These are phyloP conservation scores for Genyomyrus donnyi DNA, from an alignment of 2,113 vertebrate species.

Conservation along the genomic window DNA sequence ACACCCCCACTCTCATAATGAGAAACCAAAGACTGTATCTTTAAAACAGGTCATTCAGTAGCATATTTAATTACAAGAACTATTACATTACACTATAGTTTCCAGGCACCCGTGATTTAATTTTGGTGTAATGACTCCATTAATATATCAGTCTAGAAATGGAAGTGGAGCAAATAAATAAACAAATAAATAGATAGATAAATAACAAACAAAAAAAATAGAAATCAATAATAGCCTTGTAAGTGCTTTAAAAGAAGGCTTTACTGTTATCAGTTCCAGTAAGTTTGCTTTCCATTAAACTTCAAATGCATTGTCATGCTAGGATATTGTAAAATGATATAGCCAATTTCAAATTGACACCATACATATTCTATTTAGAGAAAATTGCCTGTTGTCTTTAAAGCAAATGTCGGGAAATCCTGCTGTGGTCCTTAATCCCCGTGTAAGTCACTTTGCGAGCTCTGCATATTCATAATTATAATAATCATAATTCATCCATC, in stretches of 20 bases:
- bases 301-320: background rate
- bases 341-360: background rate
- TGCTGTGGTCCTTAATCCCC: background rate
- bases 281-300: slow-evolving; percentile 1
- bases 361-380: background rate
- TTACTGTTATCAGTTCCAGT: slow-evolving; percentile 5
- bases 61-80: background rate
- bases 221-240: slow-evolving; percentile 6
- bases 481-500: background rate
- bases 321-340: background rate
- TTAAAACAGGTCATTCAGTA: background rate
- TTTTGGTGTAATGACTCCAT: slow-evolving; percentile 12
- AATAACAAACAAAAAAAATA: background rate
- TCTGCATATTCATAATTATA: background rate
- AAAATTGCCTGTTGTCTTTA: background rate
- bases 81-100: background rate
- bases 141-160: background rate
- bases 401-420: background rate
- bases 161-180: slow-evolving; percentile 1
- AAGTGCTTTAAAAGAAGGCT: slow-evolving; percentile 14
- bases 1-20: background rate
- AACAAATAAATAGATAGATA: background rate
- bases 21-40: background rate
- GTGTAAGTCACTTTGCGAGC: background rate
- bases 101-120: slow-evolving; percentile 7